phyloP scores from a whole-genome alignment of 2,797 vertebrate species.

The Paramormyrops hopkinsi region DNA sequence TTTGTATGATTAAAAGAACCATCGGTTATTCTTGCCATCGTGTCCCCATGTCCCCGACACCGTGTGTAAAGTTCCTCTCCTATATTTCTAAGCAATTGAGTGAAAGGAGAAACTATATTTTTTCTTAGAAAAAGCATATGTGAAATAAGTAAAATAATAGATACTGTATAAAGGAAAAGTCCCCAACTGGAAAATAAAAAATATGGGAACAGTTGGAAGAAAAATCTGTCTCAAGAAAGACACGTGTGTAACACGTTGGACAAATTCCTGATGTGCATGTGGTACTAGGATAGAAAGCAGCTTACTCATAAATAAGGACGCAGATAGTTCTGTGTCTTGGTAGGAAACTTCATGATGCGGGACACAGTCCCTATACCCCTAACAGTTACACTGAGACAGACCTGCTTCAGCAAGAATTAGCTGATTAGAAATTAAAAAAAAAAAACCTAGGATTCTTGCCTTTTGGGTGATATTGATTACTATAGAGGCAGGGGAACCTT shows the following conservation, averaged over 20 bases:
- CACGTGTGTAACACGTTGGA: constrained; percentile 1
- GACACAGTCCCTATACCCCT: background rate
- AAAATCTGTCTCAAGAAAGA: background rate
- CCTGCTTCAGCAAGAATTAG: background rate
- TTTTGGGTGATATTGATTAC: background rate
- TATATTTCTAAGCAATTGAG: background rate
- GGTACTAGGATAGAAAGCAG: background rate
- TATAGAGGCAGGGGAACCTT: background rate
- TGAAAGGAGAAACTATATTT: background rate
- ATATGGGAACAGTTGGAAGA: background rate
- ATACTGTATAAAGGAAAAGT: background rate
- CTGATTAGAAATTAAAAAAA: background rate
- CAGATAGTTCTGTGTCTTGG: background rate
- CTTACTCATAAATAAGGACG: background rate
- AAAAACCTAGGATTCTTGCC: background rate
- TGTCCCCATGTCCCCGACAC: background rate
- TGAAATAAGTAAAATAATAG: background rate
- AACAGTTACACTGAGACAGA: background rate
- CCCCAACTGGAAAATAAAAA: background rate
- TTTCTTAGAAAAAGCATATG: background rate
- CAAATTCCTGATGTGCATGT: constrained; percentile 4
- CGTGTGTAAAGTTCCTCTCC: background rate
- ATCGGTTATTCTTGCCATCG: background rate
- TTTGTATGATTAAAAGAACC: background rate
- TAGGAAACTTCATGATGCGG: background rate